These are phyloP conservation scores for Megalopta genalis DNA, from an alignment of 1,140 invertebrate species.

Conservation along the genomic window DNA sequence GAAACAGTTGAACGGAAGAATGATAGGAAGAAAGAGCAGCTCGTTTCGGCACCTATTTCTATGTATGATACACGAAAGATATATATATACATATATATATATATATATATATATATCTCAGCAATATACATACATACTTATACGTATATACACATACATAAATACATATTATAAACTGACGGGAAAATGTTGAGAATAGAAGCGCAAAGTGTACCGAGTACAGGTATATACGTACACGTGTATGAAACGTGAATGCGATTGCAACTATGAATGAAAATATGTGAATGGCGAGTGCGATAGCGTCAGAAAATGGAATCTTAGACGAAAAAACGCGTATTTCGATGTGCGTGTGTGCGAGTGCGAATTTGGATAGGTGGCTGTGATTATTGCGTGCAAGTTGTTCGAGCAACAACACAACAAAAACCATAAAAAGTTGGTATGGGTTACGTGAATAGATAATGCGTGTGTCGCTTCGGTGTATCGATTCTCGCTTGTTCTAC, in stretches of 20 bases:
- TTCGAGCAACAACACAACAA: background rate
- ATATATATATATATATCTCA: too few relatives aligned
- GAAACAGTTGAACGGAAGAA: background rate
- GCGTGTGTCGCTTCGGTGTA: conserved; percentile 37
- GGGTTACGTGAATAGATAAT: conserved; percentile 44
- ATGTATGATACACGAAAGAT: conserved; percentile 69
- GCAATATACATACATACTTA: conserved; percentile 40
- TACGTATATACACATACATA: conserved; percentile 27
- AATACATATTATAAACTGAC: conserved; percentile 29
- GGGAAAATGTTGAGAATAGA: background rate
- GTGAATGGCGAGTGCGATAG: conserved; percentile 29
- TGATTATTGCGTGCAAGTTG: conserved; percentile 73
- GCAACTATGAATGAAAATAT: too few relatives aligned
- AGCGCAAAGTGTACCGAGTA: conserved; percentile 43
- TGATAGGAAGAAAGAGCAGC: conserved; percentile 56
- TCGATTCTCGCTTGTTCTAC: conserved; percentile 13
- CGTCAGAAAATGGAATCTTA: background rate
- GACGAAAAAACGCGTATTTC: conserved; percentile 49
- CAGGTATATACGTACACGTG: conserved; percentile 51
- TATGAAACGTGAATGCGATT: conserved; percentile 55
- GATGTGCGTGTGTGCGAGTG: conserved; percentile 67
- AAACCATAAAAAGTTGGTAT: conserved; percentile 2
- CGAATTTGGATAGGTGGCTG: conserved; percentile 74
- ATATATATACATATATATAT: conserved; percentile 67
- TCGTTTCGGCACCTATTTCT: conserved; percentile 78